phyloP scores from a whole-genome alignment of 2,888 invertebrate species.

The Xylota segnis region DNA sequence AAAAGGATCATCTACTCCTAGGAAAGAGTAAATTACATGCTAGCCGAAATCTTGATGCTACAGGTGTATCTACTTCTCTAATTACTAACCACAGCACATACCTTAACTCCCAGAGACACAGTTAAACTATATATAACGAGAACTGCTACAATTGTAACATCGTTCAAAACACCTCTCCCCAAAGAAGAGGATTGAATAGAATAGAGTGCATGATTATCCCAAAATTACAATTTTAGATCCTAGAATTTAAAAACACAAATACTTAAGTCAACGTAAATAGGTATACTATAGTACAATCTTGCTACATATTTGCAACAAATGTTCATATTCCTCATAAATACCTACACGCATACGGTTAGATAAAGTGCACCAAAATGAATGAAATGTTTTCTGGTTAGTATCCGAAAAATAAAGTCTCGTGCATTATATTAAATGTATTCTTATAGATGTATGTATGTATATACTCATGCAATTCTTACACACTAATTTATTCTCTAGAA shows the following conservation, averaged over 20 bases:
- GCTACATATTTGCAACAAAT: constrained; percentile 9
- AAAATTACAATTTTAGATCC: constrained; percentile 60
- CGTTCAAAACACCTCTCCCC: neutral
- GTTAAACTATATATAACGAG: constrained; percentile 6
- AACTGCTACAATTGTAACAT: constrained; percentile 18
- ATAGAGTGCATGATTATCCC: constrained; percentile 26
- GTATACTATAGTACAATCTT: neutral
- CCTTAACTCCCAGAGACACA: constrained; percentile 37
- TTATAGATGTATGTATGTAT: constrained; percentile 1
- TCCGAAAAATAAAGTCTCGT: constrained; percentile 12
- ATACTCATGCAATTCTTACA: constrained; percentile 44
- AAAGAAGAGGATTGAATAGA: neutral
- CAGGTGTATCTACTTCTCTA: neutral
- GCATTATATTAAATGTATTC: constrained; percentile 27
- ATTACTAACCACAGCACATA: constrained; percentile 22
- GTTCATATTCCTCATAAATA: neutral
- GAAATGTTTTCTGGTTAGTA: constrained; percentile 49
- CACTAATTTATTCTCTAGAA: constrained; percentile 18
- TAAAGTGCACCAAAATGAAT: constrained; percentile 29
- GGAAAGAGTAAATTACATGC: neutral
- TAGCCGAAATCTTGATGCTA: too few relatives aligned
- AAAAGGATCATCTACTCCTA: too few relatives aligned
- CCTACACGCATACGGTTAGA: neutral
- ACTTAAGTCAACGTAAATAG: constrained; percentile 28
- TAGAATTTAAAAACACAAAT: constrained; percentile 60